Base-by-base conservation (phyloP, 2,888 invertebrate species). In the Polydrusus cervinus region DNA sequence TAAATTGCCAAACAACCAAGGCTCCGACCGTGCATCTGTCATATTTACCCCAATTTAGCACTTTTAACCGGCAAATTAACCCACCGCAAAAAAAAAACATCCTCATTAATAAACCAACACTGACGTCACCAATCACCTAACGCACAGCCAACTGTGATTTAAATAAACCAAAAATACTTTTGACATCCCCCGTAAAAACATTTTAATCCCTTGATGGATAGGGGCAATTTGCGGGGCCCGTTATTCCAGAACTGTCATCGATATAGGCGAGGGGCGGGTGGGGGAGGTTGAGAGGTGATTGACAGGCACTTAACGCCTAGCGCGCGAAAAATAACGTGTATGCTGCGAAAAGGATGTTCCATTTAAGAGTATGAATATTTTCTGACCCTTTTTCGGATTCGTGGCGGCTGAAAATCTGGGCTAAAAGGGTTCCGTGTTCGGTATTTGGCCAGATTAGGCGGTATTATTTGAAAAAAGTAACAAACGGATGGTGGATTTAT, bases 191-290 rank as follows among this genome's bases (percentile, higher is more conserved):
- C 53, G 51, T 61, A 69, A 71, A 71, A 73, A 60, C 66, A 67
- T 75, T 77, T 75, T 77, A 77, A 77, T 77, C 77, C 77, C 61
- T 74, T 77, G 77, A 77, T 77, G 77, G 75, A 77, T 77, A 38
- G 74, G 57, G 64, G 69, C 77, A 75, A 77, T 77, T 77, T 77
- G 67, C 67, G 67, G 57, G 62, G 43, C 47, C 38, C 71, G 69
- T 49, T 66, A 73, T 68, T 76, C 69, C 66, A 62, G 51, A 74
- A 77, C 77, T 77, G 77, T 77, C 77, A 77, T 77, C 77, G 77
- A 77, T 77, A 77, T 60, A 25, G 65, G 69, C 67, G 38, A 18
- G 45, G 38, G 66, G 34, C 7, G 34, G 34, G 51, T 61, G 55
- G 65, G 43, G 45, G 40, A 40, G 51, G 68, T 45, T 60, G 65